These are phyloP conservation scores for Eudorcas thomsonii DNA, from an alignment of 2,113 vertebrate species.

Conservation along the genomic window DNA sequence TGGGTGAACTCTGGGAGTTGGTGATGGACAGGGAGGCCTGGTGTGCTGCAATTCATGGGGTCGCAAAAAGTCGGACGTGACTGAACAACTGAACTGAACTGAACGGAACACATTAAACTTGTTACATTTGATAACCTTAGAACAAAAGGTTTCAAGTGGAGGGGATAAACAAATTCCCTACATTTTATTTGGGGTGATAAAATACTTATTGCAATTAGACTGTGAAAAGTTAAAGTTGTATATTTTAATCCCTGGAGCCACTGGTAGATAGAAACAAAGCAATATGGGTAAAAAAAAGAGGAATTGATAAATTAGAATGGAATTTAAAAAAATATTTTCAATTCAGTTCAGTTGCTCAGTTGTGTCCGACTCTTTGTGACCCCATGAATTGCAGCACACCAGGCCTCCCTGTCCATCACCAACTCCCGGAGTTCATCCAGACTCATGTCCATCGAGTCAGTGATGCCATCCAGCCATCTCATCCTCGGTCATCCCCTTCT, in stretches of 20 bases:
- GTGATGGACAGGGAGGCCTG: too few species aligned
- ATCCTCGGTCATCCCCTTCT: too few species aligned
- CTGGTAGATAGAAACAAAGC: background rate
- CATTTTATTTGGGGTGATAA: background rate
- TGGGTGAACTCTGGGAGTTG: too few species aligned
- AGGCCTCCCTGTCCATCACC: too few species aligned
- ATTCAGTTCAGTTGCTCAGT: too few species aligned
- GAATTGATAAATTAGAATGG: background rate
- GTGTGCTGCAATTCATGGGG: too few species aligned
- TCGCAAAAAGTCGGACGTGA: rapidly evolving
- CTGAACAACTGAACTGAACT: too few species aligned
- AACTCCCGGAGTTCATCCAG: too few species aligned
- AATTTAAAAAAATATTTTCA: background rate
- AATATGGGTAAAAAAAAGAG: background rate
- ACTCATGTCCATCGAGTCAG: rapidly evolving
- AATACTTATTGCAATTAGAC: background rate
- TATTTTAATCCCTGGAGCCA: background rate
- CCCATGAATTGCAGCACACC: too few species aligned
- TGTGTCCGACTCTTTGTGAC: too few species aligned
- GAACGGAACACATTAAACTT: background rate
- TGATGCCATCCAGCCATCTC: too few species aligned
- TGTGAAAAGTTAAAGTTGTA: background rate
- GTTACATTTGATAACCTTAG: background rate
- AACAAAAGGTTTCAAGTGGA: background rate
- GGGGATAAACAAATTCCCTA: background rate